Percentiles rank a stretch among this genome's conserved stretches.
phyloP scores from a whole-genome alignment of 2,113 vertebrate genomes.

The Carollia perspicillata region DNA sequence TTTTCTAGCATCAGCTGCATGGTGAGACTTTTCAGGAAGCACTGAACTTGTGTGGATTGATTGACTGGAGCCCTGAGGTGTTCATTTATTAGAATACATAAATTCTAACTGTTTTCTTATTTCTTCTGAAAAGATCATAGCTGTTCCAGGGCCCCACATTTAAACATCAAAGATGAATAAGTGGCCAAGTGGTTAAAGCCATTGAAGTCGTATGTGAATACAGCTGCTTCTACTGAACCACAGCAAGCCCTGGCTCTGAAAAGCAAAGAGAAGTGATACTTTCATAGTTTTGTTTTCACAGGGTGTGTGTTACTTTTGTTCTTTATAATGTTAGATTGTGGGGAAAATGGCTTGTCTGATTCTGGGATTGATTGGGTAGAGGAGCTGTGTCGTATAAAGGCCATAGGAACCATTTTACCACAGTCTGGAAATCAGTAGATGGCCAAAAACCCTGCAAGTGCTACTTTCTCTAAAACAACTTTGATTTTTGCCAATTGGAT shows the following conservation, averaged over 20 bases:
- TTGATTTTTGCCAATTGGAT: neutral
- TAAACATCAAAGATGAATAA: conserved; percentile 40
- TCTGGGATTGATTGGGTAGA: neutral
- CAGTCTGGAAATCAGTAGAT: neutral
- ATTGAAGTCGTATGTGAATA: conserved; percentile 39
- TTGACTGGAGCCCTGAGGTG: neutral
- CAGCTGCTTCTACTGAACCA: conserved; percentile 37
- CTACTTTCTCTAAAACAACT: neutral
- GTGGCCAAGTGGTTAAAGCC: conserved; percentile 52
- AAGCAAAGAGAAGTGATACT: conserved; percentile 60
- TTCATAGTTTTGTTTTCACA: conserved; percentile 20
- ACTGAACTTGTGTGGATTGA: neutral
- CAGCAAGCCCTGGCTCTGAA: conserved; percentile 21
- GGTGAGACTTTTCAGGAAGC: conserved; percentile 5
- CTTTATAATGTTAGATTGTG: neutral
- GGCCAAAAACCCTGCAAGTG: conserved; percentile 2
- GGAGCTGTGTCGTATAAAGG: neutral
- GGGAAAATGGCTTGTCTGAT: neutral
- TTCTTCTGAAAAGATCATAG: conserved; percentile 31
- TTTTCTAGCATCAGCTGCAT: neutral
- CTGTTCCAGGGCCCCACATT: neutral
- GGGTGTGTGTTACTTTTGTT: neutral
- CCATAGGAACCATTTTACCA: neutral
- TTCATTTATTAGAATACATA: conserved; percentile 5
- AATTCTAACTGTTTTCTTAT: conserved; percentile 11